These are phyloP conservation scores for Gallinago stenura DNA, from an alignment of 2,797 vertebrate species.

Conservation along the genomic window DNA sequence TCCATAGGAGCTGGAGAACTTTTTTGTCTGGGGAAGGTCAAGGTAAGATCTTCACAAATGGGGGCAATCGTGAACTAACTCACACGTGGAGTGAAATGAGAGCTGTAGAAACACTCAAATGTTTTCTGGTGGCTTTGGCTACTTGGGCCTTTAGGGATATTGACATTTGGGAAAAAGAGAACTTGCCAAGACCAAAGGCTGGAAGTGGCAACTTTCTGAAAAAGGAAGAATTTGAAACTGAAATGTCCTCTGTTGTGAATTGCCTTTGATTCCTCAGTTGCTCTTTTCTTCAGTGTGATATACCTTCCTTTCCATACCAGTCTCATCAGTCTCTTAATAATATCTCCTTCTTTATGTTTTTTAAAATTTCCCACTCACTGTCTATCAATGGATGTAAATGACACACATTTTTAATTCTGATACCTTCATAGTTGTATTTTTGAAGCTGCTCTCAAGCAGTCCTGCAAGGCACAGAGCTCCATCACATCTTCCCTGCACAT, in stretches of 20 bases:
- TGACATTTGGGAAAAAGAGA: neutral
- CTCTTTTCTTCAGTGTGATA: neutral
- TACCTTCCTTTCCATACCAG: neutral
- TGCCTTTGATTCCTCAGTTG: neutral
- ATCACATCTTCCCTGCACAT: neutral
- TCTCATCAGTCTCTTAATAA: neutral
- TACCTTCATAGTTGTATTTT: neutral
- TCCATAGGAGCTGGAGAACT: neutral
- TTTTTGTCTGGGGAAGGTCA: neutral
- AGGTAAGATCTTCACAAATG: neutral
- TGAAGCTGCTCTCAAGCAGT: neutral
- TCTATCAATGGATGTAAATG: neutral
- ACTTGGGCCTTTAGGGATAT: neutral
- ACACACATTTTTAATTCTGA: neutral
- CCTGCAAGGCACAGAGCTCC: neutral
- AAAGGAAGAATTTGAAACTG: neutral
- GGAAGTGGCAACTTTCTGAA: neutral
- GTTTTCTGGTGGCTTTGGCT: neutral
- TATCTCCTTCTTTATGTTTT: neutral
- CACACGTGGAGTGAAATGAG: rapidly evolving
- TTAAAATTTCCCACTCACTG: neutral
- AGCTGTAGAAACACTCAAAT: neutral
- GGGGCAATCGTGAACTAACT: neutral
- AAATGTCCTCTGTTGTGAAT: neutral
- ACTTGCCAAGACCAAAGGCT: neutral